Evolutionary conservation across 2,113 vertebrate species (phyloP).

Genomic region (Nestor notabilis): DNA sequence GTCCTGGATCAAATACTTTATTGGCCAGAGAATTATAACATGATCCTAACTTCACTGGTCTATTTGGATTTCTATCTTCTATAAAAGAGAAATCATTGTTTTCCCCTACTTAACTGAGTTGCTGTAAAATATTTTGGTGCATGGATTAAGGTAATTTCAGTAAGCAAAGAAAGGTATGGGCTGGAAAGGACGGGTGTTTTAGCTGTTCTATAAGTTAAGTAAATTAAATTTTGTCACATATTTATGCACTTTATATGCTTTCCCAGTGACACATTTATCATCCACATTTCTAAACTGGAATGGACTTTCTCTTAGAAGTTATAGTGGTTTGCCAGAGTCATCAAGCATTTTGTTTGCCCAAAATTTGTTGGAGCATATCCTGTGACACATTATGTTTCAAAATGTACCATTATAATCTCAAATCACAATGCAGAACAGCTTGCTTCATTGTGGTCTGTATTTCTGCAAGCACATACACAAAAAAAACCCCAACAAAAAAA

Average conservation of each 20-base stretch:
- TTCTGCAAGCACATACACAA: not conserved
- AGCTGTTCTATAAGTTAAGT: not conserved
- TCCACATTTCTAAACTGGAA: not conserved
- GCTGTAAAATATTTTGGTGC: not conserved
- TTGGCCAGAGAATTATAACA: not conserved
- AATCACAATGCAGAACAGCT: not conserved
- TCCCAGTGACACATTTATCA: not conserved
- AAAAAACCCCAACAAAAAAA: too few species aligned
- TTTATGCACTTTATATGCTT: not conserved
- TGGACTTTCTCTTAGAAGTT: not conserved
- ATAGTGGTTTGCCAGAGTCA: not conserved
- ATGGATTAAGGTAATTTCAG: not conserved
- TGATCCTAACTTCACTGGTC: not conserved
- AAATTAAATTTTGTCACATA: not conserved
- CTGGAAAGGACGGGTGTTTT: not conserved
- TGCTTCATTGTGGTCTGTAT: not conserved
- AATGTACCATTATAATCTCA: not conserved
- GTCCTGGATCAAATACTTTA: not conserved
- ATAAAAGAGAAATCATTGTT: not conserved
- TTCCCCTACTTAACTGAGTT: not conserved
- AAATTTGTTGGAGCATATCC: not conserved
- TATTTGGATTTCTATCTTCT: not conserved
- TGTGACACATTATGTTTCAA: not conserved
- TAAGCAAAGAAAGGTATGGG: not conserved
- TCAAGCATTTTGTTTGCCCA: not conserved